Base-by-base conservation (phyloP, 2,797 vertebrate species). In the Helostoma temminkii region DNA sequence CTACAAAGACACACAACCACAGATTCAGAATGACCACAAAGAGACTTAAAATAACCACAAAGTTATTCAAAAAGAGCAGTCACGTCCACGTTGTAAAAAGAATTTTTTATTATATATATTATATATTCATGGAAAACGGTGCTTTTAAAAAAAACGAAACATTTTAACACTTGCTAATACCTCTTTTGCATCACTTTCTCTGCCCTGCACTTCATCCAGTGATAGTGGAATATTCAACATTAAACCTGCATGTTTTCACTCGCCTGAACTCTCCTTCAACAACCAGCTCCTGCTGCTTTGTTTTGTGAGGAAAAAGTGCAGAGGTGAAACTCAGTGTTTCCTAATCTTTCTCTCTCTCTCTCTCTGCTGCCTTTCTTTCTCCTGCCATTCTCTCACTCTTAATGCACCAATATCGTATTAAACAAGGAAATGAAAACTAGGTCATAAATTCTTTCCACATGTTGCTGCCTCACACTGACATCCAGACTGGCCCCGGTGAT, bases 401-500 rank as follows among this genome's bases (percentile, higher is more conserved):
- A 53, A 72, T 74, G 75, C 67, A 47, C 83, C 83, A 54, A 83
- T 88, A 90, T 91, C 78, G 64, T 88, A 90, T 92, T 89, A 91
- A 92, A 93, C 81, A 86, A 88, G 92, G 93, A 94, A 94, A 94
- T 93, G 92, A 94, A 94, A 94, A 93, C 74, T 94, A 92, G 94
- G 94, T 94, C 94, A 94, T 89, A 93, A 93, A 94, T 93, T 94
- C 91, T 91, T 95, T 95, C 93, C 93, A 94, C 91, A 94, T 95
- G 93, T 94, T 91, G 87, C 74, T 75, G 89, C 78, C 58, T 43
- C 56, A 81, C 85, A 67, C 81, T 81, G 81, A 92, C 85, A 63
- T 87, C 88, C 86, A 89, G 90, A 78, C 82, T 70, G 56, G 83
- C 82, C 83, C 83, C 84, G 75, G 78, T 92, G 92, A 93, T 92